Base-by-base conservation (phyloP, 1,140 invertebrate species). In the Dreissena rostriformis region DNA sequence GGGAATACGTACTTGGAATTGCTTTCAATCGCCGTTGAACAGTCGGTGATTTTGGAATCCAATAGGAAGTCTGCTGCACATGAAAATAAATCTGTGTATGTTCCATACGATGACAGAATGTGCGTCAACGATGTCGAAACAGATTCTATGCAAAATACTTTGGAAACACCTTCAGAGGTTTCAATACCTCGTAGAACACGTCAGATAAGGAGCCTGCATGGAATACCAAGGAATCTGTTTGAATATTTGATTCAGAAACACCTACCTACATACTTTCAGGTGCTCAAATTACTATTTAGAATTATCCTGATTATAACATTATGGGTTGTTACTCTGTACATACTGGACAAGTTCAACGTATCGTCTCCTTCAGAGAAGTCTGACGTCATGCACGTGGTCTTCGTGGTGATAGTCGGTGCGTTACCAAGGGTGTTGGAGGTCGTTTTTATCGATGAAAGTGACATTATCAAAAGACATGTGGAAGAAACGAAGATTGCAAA, bases 381-480 rank as follows among this genome's bases (percentile, higher is more conserved):
- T 10, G 72, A 74, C n/a, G 72, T 74, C 19, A 74, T 74, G 72
- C 72, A 74, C 28, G 72, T 74, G 14, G 8, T 74, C 19, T 74
- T 74, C 19, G 53, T 74, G 22, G 72, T 74, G 10, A 74, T 28
- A 51, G 52, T 74, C 19, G 72, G 72, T 6, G 39, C 72, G 17
- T 53, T 74, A 8, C 72, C 72, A 12, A 29, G 72, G 22, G 72
- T 53, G 39, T n/a, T 74, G 22, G 72, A 74, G 52, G 72, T 57
- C 28, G n/a, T 53, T 11, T 53, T 74, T 17, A 39, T 39, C 39
- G 26, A 28, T 55, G 52, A 22, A 17, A 74, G 52, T n/a, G 72
- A 74, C n/a, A 24, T 74, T 68, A 28, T 28, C 5, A 26, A 39
- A 28, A 68, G 26, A 68, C 24, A 68, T 4, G 17, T 68, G 24